Conservation (phyloP, 2,888 invertebrate species). For the Apodemia hepburni region DNA sequence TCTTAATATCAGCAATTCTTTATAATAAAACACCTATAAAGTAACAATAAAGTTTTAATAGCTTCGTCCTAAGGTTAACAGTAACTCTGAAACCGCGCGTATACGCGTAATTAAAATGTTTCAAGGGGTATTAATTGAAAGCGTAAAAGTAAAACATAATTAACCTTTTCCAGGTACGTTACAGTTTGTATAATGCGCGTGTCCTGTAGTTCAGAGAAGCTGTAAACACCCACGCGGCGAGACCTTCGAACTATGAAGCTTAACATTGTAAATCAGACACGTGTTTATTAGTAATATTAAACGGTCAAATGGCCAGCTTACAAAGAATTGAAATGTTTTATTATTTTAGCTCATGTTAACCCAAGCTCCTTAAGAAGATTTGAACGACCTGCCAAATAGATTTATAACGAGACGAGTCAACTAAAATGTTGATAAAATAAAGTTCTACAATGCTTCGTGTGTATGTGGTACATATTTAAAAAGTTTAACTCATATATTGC, state of each 20-base stretch:
- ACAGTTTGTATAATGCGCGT: constrained; percentile 35
- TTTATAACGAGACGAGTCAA: too few relatives aligned
- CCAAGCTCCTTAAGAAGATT: too few relatives aligned
- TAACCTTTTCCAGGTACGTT: constrained; percentile 50
- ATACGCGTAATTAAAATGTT: constrained; percentile 28
- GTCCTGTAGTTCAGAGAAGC: constrained; percentile 36
- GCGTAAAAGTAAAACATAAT: constrained; percentile 45
- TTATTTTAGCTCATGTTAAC: too few relatives aligned
- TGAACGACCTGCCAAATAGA: too few relatives aligned
- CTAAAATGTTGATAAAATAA: too few relatives aligned
- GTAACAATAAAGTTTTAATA: constrained; percentile 10
- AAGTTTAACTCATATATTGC: too few relatives aligned
- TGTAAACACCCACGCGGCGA: constrained; percentile 36
- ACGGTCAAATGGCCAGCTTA: not conserved
- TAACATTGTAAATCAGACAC: constrained; percentile 18
- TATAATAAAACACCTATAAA: constrained; percentile 5
- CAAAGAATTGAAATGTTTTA: not conserved
- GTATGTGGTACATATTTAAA: too few relatives aligned
- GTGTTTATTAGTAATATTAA: constrained; percentile 8
- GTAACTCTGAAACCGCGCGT: not conserved
- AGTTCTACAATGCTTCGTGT: too few relatives aligned
- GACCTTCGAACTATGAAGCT: constrained; percentile 34
- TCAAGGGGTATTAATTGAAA: constrained; percentile 29
- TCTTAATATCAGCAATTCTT: not conserved
- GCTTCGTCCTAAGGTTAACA: not conserved